Evolutionary conservation across 2,888 invertebrate genomes (phyloP), one percentile per base, ranked within the genome.

Genomic region (Ethmia dodecea): DNA sequence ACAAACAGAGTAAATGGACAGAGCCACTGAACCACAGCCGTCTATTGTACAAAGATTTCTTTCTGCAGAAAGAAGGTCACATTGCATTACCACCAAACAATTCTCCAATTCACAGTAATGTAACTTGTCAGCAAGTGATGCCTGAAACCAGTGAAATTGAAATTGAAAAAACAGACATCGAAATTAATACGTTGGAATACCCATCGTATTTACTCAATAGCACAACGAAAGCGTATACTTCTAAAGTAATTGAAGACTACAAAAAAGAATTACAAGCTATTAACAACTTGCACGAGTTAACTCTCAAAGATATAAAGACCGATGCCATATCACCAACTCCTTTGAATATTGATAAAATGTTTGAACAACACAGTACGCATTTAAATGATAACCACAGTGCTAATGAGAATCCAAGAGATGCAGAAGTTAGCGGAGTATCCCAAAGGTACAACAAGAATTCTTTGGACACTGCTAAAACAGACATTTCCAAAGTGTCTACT

Each of bases 181-280:
- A 26, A 26, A 5, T 11, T 1, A 60, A 63, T 13, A 54, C 51
- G 33, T 45, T 60, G 31, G 73, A 79, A 36, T 87, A 87, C 49
- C 87, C 87, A 9, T 51, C 73, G 2, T 87, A 87, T 52, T 65
- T 87, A 42, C 60, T 66, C 2, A 80, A 86, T 40, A 86, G 81
- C 46, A 70, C 68, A 20, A 80, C 78, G 14, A 87, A 86, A 67
- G 78, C 81, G 0, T 87, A 86, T 37, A 87, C 87, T 3, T 86
- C 86, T 11, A 81, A 83, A 60, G 86, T 87, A 3, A 86, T 87
- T 35, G 86, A 86, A 60, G 87, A 87, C 59, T 87, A 87, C 42
- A 87, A 81, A 55, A 83, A 73, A 47, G 87, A 87, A 61, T 60
- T 87, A 44, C 75, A 81, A 55, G 78, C 86, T 35, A 87, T 87